Conservation (phyloP, 2,113 vertebrate species). For the Etheostoma spectabile region DNA sequence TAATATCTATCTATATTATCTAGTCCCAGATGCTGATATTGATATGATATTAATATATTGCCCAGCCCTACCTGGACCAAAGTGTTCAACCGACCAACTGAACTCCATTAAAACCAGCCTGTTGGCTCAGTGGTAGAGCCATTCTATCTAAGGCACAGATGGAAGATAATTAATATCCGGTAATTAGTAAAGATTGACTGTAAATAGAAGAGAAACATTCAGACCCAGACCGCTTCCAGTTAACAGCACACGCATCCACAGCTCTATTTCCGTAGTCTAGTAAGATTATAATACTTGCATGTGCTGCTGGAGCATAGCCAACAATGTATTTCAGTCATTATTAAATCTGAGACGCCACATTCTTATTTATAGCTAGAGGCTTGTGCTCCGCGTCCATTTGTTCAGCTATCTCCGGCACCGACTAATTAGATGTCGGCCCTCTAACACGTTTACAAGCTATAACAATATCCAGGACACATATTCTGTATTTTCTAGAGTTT, state of each 20-base stretch:
- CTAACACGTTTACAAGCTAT: constrained; percentile 26
- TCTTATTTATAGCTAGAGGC: constrained; percentile 61
- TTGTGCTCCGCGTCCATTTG: constrained; percentile 27
- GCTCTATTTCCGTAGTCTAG: not conserved
- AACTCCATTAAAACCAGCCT: not conserved
- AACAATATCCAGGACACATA: not conserved
- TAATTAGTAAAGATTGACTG: too few species aligned
- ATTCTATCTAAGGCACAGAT: not conserved
- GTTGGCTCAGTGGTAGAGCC: not conserved
- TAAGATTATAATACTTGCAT: constrained; percentile 15
- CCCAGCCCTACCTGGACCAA: not conserved
- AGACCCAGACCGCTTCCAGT: not conserved
- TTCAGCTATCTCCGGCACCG: not conserved
- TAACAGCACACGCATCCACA: constrained; percentile 16
- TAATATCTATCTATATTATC: too few species aligned
- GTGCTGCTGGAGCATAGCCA: constrained; percentile 45
- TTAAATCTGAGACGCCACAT: constrained; percentile 32
- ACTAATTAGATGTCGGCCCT: constrained; percentile 38
- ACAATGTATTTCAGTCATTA: constrained; percentile 47
- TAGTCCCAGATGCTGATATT: too few species aligned
- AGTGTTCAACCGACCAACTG: not conserved
- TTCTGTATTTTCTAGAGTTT: not conserved
- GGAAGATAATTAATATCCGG: not conserved
- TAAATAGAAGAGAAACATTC: constrained; percentile 7
- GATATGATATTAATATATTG: too few species aligned